phyloP scores from a whole-genome alignment of 2,888 invertebrate genomes.

The Blastobasis adustella region DNA sequence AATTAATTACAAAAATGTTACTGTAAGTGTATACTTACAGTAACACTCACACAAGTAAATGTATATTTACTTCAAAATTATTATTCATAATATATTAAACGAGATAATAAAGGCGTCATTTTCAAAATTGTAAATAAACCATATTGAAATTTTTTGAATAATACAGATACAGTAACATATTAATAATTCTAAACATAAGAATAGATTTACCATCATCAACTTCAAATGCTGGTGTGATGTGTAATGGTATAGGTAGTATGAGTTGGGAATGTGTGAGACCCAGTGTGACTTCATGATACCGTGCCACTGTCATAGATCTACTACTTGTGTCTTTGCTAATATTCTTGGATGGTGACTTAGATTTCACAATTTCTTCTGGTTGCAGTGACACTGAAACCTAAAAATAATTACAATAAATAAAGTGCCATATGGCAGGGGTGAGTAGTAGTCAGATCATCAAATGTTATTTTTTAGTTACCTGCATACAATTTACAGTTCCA shows the following conservation, averaged over 20 bases:
- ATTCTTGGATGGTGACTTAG: constrained; percentile 56
- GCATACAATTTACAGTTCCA: constrained; percentile 92
- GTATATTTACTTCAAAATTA: no score
- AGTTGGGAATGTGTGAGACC: constrained; percentile 91
- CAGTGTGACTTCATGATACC: constrained; percentile 94
- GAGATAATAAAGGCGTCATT: no score
- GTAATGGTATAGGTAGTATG: constrained; percentile 93
- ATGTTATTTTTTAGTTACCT: constrained; percentile 65
- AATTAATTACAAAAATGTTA: no score
- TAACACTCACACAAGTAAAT: no score
- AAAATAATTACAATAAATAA: constrained; percentile 1
- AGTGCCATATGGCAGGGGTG: no score
- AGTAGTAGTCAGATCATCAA: neutral
- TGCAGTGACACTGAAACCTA: constrained; percentile 92
- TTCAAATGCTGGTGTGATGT: constrained; percentile 96
- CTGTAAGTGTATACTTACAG: no score
- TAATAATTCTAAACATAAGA: no score
- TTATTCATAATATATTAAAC: no score
- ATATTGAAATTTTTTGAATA: neutral
- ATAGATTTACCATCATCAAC: constrained; percentile 83
- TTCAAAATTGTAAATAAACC: no score
- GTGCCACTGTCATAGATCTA: constrained; percentile 85
- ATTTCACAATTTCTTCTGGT: constrained; percentile 85
- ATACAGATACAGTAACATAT: no score
- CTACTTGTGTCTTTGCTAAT: constrained; percentile 65